Evolutionary conservation across 2,888 invertebrate genomes (phyloP).

Genomic region (Microchrysa polita): DNA sequence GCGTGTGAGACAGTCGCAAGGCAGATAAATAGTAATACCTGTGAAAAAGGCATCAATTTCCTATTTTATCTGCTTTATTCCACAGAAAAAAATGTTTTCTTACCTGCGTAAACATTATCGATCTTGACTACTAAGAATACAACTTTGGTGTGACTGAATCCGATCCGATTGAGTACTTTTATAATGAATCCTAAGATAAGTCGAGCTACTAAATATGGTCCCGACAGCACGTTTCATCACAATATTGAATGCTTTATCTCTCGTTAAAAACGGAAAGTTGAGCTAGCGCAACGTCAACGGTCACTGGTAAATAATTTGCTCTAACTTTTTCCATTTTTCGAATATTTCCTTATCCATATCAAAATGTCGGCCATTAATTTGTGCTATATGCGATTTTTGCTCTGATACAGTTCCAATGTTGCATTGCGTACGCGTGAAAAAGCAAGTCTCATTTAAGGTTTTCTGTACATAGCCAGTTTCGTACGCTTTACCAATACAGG

Average conservation of each 20-base stretch:
- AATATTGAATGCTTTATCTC: constrained; percentile 30
- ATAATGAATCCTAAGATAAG: constrained; percentile 53
- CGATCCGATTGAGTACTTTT: constrained; percentile 61
- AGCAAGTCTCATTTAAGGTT: constrained; percentile 25
- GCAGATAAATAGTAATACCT: constrained; percentile 59
- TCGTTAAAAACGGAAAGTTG: constrained; percentile 39
- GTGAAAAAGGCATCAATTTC: constrained; percentile 15
- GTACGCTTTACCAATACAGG: neutral
- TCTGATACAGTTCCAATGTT: constrained; percentile 37
- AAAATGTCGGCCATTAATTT: constrained; percentile 2
- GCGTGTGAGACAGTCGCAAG: constrained; percentile 57
- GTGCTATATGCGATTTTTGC: neutral
- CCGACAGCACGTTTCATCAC: constrained; percentile 41
- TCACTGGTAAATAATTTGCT: neutral
- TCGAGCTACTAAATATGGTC: constrained; percentile 48
- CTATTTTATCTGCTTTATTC: neutral
- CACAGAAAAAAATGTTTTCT: constrained; percentile 47
- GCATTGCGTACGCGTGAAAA: constrained; percentile 3
- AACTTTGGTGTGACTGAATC: constrained; percentile 62
- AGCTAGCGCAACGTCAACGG: neutral
- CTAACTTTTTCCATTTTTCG: constrained; percentile 13
- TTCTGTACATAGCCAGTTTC: constrained; percentile 1
- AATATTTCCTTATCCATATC: constrained; percentile 25
- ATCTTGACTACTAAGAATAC: constrained; percentile 62
- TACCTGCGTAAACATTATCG: constrained; percentile 62